Base-by-base conservation (phyloP, 2,888 invertebrate genomes). In the Tetragonula carbonaria region DNA sequence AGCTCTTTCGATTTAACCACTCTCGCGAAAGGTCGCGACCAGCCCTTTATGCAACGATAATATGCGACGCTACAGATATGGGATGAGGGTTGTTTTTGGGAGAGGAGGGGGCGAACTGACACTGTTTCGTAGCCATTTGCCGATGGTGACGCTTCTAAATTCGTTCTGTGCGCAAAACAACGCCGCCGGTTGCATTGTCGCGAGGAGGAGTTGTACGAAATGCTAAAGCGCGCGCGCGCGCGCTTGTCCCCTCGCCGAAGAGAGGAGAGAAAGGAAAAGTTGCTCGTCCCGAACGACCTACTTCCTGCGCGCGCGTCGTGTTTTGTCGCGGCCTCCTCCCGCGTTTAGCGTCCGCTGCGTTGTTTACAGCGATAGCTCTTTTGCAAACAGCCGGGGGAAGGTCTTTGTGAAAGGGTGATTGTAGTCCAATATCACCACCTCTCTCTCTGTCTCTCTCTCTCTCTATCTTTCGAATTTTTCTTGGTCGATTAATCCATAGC, bases 351-450 rank as follows among this genome's bases (percentile, higher is more conserved):
- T 45, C 45, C 45, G 45, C 8, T 45, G 45, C 74, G 83, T 89
- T 89, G 90, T 89, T 89, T 89, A 90, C 83, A 73, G 59, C 75
- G 80, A 21, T 74, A 71, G 86, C 85, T 90, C 90, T 84, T 89
- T 82, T 50, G 84, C 86, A 84, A 88, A 85, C 82, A 81, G 79
- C 74, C 78, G 72, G 68, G 75, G 78, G 55, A 73, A 77, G 78
- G 79, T 87, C 87, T 89, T 85, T 89, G 85, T 82, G 73, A 84
- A 84, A 84, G 88, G 84, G 85, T 87, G 83, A 85, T 84, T 87
- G 87, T 86, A 90, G 90, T 87, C 90, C 80, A 86, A 83, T 76
- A 55, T 78, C 85, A 33, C 45, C 57, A 74, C 53, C 45, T 65
- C 68, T 74, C 75, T 73, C 66, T 62, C 45, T 38, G 8, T 38